Base-by-base conservation (phyloP, 2,797 vertebrate species). In the Kryptopterus vitreolus region DNA sequence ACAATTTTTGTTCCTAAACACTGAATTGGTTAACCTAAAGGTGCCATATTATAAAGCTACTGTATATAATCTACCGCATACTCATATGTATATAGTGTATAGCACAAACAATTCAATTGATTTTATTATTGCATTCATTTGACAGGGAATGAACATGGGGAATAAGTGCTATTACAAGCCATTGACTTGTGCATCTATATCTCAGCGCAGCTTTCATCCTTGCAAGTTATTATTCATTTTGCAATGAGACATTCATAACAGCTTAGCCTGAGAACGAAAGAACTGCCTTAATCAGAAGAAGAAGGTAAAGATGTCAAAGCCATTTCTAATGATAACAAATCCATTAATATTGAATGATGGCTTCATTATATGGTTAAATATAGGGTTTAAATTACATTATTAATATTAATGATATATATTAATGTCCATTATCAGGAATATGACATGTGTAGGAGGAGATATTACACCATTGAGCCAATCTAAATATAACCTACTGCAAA, bases 321-420 rank as follows among this genome's bases (percentile, higher is more conserved):
- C 90, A 91, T 93, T 91, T 90, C 84, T 89, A 88, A 84, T 91
- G 90, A 91, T 93, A 92, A 92, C 91, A 91, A 90, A 93, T 93
- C 91, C 92, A 92, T 93, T 93, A 92, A 92, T 90, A 85, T 90
- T 93, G 92, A 94, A 89, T 88, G 91, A 94, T 94, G 86, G 91
- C 76, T 90, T 93, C 91, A 93, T 94, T 93, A 94, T 92, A 93
- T 92, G 90, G 91, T 91, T 91, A 92, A 87, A 90, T 92, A 86
- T 43, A 43, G 38, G 38, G 38, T 43, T 43, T 43, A 43, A 43
- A 90, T 92, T 93, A 92, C 86, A 91, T 92, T 92, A 91, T 93
- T 93, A 94, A 94, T 94, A 91, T 92, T 94, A 94, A 92, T 93
- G 92, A 83, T 87, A 43, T 43, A 43, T 43, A 43, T 43, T 43